phyloP scores from a whole-genome alignment of 1,140 invertebrate species.

The Teleopsis dalmanni region DNA sequence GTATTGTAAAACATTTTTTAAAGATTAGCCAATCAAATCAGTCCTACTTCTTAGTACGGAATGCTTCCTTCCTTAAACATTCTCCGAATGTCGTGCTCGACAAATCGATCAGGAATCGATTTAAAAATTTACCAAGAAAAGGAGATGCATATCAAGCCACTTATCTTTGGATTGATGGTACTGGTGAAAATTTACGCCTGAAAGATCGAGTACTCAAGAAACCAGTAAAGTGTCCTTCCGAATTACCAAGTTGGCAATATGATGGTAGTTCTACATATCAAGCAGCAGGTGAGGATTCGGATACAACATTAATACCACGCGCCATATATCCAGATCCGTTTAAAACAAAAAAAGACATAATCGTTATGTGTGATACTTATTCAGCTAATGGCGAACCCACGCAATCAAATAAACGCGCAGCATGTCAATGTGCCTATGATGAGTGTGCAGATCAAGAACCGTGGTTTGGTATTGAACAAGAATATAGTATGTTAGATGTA shows the following conservation, averaged over 20 bases:
- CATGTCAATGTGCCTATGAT: slow-evolving; percentile 28
- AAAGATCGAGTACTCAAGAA: slow-evolving; percentile 80
- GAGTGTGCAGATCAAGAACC: slow-evolving; percentile 55
- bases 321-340: slow-evolving; percentile 85
- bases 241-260: slow-evolving; percentile 86
- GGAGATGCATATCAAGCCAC: slow-evolving; percentile 69
- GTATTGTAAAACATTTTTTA: too few relatives aligned
- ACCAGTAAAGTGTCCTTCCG: slow-evolving; percentile 60
- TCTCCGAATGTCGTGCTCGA: slow-evolving; percentile 64
- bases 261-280: slow-evolving; percentile 81
- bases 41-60: not conserved
- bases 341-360: slow-evolving; percentile 65
- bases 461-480: slow-evolving; percentile 91
- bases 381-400: slow-evolving; percentile 53
- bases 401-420: slow-evolving; percentile 42
- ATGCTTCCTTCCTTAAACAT: slow-evolving; percentile 45
- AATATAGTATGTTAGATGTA: slow-evolving; percentile 83
- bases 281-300: slow-evolving; percentile 71
- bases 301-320: slow-evolving; percentile 76
- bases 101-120: slow-evolving; percentile 63
- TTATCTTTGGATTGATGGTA: slow-evolving; percentile 95
- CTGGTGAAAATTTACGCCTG: slow-evolving; percentile 73
- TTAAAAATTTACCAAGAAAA: slow-evolving; percentile 61
- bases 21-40: too few relatives aligned
- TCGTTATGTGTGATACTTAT: slow-evolving; percentile 81